Evolutionary conservation across 2,888 invertebrate genomes (phyloP).

Genomic region (Aleiodes testaceus): DNA sequence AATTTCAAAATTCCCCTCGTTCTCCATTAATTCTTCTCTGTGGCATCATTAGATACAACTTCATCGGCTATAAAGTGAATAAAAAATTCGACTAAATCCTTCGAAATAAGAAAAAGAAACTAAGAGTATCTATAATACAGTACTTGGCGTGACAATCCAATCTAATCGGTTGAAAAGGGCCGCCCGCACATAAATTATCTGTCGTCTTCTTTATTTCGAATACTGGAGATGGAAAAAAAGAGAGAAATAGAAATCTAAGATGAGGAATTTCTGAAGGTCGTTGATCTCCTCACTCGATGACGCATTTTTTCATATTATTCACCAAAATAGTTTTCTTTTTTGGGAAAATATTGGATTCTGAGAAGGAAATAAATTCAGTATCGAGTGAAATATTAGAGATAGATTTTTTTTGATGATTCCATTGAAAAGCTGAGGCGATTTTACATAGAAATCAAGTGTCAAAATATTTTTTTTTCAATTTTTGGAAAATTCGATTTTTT

Average conservation of each 20-base stretch:
- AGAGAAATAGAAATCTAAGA: conserved; percentile 31
- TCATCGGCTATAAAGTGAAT: background rate
- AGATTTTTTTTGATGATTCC: too few relatives aligned
- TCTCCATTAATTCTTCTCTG: background rate
- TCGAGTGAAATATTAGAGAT: too few relatives aligned
- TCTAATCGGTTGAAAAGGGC: conserved; percentile 69
- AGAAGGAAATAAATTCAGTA: too few relatives aligned
- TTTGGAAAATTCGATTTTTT: too few relatives aligned
- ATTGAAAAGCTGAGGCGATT: too few relatives aligned
- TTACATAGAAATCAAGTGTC: too few relatives aligned
- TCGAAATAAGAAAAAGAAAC: background rate
- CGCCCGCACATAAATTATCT: conserved; percentile 69
- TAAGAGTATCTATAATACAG: conserved; percentile 18
- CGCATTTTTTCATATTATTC: too few relatives aligned
- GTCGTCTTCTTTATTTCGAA: conserved; percentile 49
- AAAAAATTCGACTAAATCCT: conserved; percentile 24
- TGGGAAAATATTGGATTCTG: too few relatives aligned
- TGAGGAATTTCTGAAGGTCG: conserved; percentile 38
- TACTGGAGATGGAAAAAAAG: conserved; percentile 34
- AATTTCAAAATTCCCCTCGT: background rate
- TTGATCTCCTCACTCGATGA: conserved; percentile 40
- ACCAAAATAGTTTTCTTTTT: too few relatives aligned
- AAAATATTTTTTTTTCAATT: too few relatives aligned
- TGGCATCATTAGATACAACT: conserved; percentile 4
- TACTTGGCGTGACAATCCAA: conserved; percentile 64